A percentile compares a stretch with the other conserved stretches of the same genome.
phyloP scores from a whole-genome alignment of 2,113 vertebrate species.

The Passer domesticus region DNA sequence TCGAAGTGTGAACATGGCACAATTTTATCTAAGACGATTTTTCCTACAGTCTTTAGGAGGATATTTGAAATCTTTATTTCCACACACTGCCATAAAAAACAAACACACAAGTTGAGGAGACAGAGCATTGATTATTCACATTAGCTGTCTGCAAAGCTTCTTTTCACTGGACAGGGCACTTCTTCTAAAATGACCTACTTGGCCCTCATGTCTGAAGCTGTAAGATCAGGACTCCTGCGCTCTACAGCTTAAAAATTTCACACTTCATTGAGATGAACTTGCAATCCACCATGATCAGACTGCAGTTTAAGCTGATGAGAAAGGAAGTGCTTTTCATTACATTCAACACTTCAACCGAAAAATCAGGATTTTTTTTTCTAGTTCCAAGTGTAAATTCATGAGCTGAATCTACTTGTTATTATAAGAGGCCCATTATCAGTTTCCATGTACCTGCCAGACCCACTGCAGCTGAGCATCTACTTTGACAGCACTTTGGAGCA shows the following conservation, averaged over 20 bases:
- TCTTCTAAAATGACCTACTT: not conserved
- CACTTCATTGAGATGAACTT: not conserved
- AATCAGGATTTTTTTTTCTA: not conserved
- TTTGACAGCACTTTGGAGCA: not conserved
- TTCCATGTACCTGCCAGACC: not conserved
- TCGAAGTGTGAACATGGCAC: not conserved
- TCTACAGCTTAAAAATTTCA: not conserved
- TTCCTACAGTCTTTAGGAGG: not conserved
- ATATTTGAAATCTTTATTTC: not conserved
- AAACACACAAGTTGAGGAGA: not conserved
- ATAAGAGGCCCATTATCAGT: not conserved
- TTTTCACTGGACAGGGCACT: not conserved
- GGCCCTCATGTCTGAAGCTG: not conserved
- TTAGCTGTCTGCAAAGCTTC: not conserved
- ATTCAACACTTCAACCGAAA: not conserved
- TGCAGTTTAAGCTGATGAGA: not conserved
- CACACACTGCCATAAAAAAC: not conserved
- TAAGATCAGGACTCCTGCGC: not conserved
- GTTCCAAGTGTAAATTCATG: not conserved
- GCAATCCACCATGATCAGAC: not conserved
- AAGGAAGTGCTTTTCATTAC: not conserved
- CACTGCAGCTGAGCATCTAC: not conserved
- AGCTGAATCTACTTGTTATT: not conserved
- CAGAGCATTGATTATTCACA: not conserved
- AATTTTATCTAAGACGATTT: not conserved